Percentiles rank a stretch among this genome's conserved stretches.
Conservation (phyloP, 2,888 invertebrate genomes). For the Hypercompe scribonia region DNA sequence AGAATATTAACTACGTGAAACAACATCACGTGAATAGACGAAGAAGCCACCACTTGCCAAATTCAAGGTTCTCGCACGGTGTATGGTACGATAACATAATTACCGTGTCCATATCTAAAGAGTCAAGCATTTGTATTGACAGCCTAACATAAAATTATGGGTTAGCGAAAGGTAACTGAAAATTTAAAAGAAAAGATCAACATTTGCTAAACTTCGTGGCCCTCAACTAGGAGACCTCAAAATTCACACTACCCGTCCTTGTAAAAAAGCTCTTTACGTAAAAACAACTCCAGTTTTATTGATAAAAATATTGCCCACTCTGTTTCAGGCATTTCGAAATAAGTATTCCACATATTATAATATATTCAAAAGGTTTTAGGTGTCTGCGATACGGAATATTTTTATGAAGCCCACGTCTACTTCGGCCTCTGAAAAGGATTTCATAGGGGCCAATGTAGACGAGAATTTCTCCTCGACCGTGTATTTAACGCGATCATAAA, state of each 20-base stretch:
- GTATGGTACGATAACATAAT: no score
- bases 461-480: background rate
- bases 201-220: no score
- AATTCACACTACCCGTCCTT: background rate
- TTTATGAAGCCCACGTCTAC: constrained; percentile 18
- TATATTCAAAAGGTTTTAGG: constrained; percentile 22
- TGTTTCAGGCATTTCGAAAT: constrained; percentile 4
- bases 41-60: no score
- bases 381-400: constrained; percentile 16
- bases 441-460: constrained; percentile 7
- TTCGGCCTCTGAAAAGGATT: constrained; percentile 11
- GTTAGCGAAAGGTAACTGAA: background rate
- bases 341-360: constrained; percentile 10
- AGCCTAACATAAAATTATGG: background rate
- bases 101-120: background rate
- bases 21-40: no score
- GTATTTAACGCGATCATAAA: constrained; percentile 4
- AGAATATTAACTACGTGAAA: no score
- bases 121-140: background rate
- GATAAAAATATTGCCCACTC: constrained; percentile 5
- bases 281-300: constrained; percentile 5
- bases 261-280: background rate
- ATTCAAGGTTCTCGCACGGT: no score
- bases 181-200: background rate
- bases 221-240: background rate